Evolutionary conservation across 2,113 vertebrate species (phyloP), one percentile per base, ranked within the genome.

Genomic region (Rhombomys opimus): DNA sequence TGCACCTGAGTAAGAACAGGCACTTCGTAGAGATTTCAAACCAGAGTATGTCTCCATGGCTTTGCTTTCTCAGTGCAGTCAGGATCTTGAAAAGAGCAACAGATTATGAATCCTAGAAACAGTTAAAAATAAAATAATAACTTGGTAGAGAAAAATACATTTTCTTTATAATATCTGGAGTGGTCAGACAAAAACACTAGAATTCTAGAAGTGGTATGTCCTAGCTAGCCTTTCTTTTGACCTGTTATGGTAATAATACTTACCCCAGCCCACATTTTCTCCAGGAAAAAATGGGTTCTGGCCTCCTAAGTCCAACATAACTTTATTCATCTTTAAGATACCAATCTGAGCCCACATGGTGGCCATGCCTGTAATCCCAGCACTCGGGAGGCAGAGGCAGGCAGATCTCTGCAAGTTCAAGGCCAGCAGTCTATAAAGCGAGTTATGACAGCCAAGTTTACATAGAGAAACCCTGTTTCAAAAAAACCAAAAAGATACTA

Each of bases 71-170:
- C 65, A 95, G 23, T 23, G n/a, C 89, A 93, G 13, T 23, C 27
- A 68, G 2, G 75, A 82, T 70, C 35, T 32, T 86, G 2, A n/a
- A n/a, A 94, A 87, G 2, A 1, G 27, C 52, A 80, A 2, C 3
- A 38, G 70, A 38, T 50, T 68, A 87, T 38, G 4, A 20, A 41
- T 88, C 27, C 2, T 6, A 46, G 25, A 25, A 81, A 32, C 15
- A 1, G 81, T 41, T 82, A 12, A 11, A 50, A 92, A 5, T 68
- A 38, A 52, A 18, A 61, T 38, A 85, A 67, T 90, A 54, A 76
- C 12, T 18, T 80, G 1, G 27, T 38, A n/a, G 4, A 75, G 2
- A 4, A 0, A 73, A 68, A 63, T 63, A 30, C 0, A 0, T 82
- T 7, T 46, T 87, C 12, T 92, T 91, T 46, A 41, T 81, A 38